Conservation (phyloP, 2,113 vertebrate genomes). For the Oncorhynchus keta region DNA sequence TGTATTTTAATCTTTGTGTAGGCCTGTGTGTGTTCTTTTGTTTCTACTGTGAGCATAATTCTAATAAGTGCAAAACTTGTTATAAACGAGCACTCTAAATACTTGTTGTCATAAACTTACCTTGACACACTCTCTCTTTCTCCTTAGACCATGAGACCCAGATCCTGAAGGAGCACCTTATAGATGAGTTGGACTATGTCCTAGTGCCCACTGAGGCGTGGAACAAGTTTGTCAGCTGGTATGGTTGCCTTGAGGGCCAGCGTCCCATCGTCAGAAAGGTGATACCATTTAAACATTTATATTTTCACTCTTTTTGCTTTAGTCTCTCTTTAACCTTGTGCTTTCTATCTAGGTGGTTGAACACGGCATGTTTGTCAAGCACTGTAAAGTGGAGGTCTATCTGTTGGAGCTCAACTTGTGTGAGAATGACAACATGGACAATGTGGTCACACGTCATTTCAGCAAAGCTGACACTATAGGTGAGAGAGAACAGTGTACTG, state of each 20-base stretch:
- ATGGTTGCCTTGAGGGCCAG: conserved; percentile 86
- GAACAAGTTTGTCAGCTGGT: conserved; percentile 90
- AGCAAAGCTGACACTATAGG: conserved; percentile 96
- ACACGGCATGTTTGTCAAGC: conserved; percentile 95
- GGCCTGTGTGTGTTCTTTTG: background rate
- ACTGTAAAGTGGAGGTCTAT: conserved; percentile 98
- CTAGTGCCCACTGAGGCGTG: conserved; percentile 90
- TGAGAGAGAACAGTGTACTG: conserved; percentile 51
- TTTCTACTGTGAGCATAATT: background rate
- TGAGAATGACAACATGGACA: conserved; percentile 87
- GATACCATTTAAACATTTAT: conserved; percentile 1
- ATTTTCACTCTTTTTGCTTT: background rate
- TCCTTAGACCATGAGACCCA: conserved; percentile 85
- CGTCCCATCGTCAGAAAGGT: conserved; percentile 93
- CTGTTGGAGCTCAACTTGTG: conserved; percentile 93
- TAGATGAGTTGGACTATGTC: conserved; percentile 95
- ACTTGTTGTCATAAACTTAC: background rate
- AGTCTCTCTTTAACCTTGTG: background rate
- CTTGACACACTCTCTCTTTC: conserved; percentile 9
- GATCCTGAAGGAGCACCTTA: conserved; percentile 89
- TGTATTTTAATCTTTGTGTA: too few relatives aligned
- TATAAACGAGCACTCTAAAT: background rate
- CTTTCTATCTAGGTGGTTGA: conserved; percentile 85
- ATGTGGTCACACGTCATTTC: conserved; percentile 86
- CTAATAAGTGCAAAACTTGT: background rate